Conservation (phyloP, 2,888 invertebrate species). For the Diaphora mendica region DNA sequence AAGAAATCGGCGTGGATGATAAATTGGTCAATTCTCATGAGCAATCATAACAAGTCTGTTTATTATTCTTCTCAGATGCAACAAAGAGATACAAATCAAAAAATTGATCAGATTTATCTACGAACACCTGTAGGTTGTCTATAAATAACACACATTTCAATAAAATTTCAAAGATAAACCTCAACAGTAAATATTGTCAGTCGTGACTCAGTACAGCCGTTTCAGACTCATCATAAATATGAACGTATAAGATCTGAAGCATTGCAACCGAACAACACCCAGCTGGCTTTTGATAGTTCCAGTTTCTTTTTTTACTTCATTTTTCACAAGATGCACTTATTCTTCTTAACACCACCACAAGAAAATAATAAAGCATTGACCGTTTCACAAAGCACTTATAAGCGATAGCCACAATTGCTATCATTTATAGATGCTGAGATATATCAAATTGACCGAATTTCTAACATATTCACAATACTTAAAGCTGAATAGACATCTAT, state of each 20-base stretch:
- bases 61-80: not conserved
- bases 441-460: constrained; percentile 38
- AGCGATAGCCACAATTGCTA: constrained; percentile 35
- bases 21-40: not conserved
- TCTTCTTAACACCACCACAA: constrained; percentile 26
- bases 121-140: not conserved
- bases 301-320: constrained; percentile 9
- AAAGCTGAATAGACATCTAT: constrained; percentile 38
- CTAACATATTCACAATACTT: constrained; percentile 39
- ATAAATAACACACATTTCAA: constrained; percentile 2
- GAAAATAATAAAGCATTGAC: constrained; percentile 17
- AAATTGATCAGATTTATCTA: not conserved
- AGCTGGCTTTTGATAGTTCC: constrained; percentile 5
- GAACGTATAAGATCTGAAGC: constrained; percentile 37
- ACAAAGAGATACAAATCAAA: not conserved
- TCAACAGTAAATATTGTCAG: constrained; percentile 34
- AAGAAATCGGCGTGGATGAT: not conserved
- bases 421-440: constrained; percentile 49
- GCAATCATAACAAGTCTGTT: not conserved
- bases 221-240: constrained; percentile 42
- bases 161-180: constrained; percentile 15
- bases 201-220: constrained; percentile 28
- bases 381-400: constrained; percentile 34
- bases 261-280: constrained; percentile 24
- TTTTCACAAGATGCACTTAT: constrained; percentile 16